Percentiles rank a stretch among this genome's conserved stretches.
These are phyloP conservation scores for Holocentrus rufus DNA, from an alignment of 2,797 vertebrate genomes.

Conservation along the genomic window DNA sequence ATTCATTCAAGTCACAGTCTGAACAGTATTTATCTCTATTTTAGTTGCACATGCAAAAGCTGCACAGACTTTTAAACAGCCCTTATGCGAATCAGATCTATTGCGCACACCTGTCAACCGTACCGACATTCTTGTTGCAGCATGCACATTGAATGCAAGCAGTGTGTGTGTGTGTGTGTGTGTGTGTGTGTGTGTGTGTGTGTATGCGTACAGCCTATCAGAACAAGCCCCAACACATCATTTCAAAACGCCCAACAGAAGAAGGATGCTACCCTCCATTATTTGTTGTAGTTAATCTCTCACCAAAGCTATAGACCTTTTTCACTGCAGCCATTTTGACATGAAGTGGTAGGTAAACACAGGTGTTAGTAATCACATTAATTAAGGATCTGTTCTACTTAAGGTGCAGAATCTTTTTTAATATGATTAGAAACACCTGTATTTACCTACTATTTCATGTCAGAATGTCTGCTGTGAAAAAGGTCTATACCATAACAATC, in stretches of 20 bases:
- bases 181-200: neutral
- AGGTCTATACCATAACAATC: too few relatives aligned
- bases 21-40: neutral
- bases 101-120: neutral
- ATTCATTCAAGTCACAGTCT: neutral
- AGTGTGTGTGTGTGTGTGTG: too few relatives aligned
- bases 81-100: too few relatives aligned
- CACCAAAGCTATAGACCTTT: too few relatives aligned
- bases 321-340: too few relatives aligned
- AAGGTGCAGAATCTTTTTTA: too few relatives aligned
- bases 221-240: neutral
- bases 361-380: too few relatives aligned
- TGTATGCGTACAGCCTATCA: neutral
- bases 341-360: too few relatives aligned
- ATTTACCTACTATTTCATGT: too few relatives aligned
- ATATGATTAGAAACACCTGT: too few relatives aligned
- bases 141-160: neutral
- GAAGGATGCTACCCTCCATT: neutral
- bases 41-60: slow-evolving; percentile 2
- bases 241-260: neutral
- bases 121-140: neutral
- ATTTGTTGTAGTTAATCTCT: neutral
- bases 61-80: neutral
- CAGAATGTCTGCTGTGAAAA: too few relatives aligned
- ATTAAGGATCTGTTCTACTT: too few relatives aligned